These are phyloP conservation scores for Eulimnadia texana DNA, from an alignment of 1,140 invertebrate genomes.

Conservation along the genomic window DNA sequence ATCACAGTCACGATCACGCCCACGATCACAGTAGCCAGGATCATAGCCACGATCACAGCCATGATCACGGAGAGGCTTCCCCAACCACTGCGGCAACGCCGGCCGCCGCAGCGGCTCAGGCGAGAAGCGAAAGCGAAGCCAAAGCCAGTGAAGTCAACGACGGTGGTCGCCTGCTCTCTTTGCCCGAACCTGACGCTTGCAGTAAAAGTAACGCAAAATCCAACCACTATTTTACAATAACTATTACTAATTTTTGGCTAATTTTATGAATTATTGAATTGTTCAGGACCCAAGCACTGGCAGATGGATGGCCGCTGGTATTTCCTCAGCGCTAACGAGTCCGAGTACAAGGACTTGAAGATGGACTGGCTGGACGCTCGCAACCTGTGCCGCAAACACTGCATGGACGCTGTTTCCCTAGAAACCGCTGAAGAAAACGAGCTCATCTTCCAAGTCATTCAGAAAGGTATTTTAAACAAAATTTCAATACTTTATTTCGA, in stretches of 20 bases:
- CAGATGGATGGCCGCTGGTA: slow-evolving; percentile 72
- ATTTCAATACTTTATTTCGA: too few species aligned
- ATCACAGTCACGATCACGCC: slow-evolving; percentile 4
- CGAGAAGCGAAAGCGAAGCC: background rate
- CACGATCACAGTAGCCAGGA: background rate
- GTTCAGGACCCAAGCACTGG: slow-evolving; percentile 73
- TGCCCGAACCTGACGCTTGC: slow-evolving; percentile 15
- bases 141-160: slow-evolving; percentile 15
- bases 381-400: slow-evolving; percentile 77
- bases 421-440: slow-evolving; percentile 81
- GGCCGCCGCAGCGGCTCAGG: background rate
- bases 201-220: slow-evolving; percentile 3
- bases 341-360: slow-evolving; percentile 55
- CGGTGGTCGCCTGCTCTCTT: slow-evolving; percentile 9
- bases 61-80: background rate
- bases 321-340: slow-evolving; percentile 71
- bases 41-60: background rate
- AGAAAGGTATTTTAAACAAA: slow-evolving; percentile 65
- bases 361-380: slow-evolving; percentile 79
- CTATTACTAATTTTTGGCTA: background rate
- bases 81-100: background rate
- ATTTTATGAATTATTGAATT: background rate
- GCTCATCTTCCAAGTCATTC: slow-evolving; percentile 67
- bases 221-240: background rate
- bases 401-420: slow-evolving; percentile 77